A percentile compares a stretch with the other conserved stretches of the same genome.
phyloP scores from a whole-genome alignment of 2,888 invertebrate genomes.

The Keiferia lycopersicella region DNA sequence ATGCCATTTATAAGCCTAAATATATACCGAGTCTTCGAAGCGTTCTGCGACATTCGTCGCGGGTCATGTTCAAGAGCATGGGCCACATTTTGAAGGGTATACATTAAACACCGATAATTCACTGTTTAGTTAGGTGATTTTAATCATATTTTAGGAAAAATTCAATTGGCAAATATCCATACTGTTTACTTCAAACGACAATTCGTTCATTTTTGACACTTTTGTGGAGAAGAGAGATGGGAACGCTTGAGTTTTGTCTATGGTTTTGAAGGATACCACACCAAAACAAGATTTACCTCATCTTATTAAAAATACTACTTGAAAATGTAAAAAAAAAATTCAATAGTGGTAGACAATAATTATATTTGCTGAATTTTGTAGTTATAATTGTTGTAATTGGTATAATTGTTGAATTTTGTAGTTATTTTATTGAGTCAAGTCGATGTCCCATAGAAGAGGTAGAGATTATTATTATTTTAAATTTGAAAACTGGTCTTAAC shows the following conservation, averaged over 20 bases:
- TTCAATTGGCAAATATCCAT: slow-evolving; percentile 80
- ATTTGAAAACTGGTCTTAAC: no score
- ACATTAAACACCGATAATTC: slow-evolving; percentile 55
- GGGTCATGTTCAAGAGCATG: slow-evolving; percentile 89
- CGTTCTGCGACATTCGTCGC: slow-evolving; percentile 93
- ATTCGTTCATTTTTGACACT: slow-evolving; percentile 78
- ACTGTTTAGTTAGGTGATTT: slow-evolving; percentile 65
- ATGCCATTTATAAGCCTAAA: slow-evolving; percentile 76
- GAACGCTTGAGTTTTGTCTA: slow-evolving; percentile 64
- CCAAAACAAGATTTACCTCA: neutral
- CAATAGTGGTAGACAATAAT: no score
- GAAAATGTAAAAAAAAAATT: no score
- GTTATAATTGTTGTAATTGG: no score
- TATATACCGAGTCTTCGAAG: slow-evolving; percentile 91
- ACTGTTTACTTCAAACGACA: slow-evolving; percentile 82
- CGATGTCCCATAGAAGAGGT: no score
- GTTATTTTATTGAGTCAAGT: no score
- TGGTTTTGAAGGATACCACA: slow-evolving; percentile 49
- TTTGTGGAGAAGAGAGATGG: slow-evolving; percentile 54
- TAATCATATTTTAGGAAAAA: slow-evolving; percentile 73
- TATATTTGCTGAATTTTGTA: no score
- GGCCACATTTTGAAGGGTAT: slow-evolving; percentile 81
- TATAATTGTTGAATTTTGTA: no score
- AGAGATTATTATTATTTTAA: no score
- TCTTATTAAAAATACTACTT: neutral